phyloP scores from a whole-genome alignment of 2,113 vertebrate genomes.

The Panthera tigris region DNA sequence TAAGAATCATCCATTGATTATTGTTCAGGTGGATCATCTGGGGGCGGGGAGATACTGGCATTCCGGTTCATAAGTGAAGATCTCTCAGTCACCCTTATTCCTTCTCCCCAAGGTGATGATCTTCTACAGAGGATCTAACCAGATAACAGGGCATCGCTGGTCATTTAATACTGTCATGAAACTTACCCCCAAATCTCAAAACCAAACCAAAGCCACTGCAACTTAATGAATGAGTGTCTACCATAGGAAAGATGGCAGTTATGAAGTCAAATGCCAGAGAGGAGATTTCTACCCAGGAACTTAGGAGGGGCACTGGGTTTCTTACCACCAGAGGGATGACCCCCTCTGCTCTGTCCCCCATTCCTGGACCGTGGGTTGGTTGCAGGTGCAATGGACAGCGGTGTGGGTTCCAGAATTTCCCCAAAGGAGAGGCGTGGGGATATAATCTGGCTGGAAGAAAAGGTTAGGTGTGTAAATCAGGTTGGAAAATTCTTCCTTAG shows the following conservation, averaged over 20 bases:
- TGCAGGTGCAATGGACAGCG: background rate
- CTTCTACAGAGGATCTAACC: background rate
- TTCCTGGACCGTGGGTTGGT: fast-evolving
- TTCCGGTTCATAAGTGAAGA: background rate
- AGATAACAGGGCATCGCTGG: too few species aligned
- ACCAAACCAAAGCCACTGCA: background rate
- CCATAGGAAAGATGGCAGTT: background rate
- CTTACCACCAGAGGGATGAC: background rate
- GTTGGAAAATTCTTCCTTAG: background rate
- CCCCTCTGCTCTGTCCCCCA: fast-evolving
- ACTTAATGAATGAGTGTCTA: fast-evolving
- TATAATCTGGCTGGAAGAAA: background rate
- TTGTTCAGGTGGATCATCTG: too few species aligned
- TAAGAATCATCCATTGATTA: background rate
- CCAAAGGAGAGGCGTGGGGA: background rate
- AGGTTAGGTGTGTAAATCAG: background rate
- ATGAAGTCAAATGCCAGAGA: background rate
- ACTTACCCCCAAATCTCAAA: background rate
- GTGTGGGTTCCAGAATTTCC: background rate
- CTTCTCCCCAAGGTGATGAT: background rate
- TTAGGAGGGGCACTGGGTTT: fast-evolving
- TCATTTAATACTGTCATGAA: background rate
- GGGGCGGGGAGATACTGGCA: background rate
- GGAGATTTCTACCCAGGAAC: background rate
- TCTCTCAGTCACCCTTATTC: background rate